Percentiles rank a stretch among this genome's conserved stretches.
These are phyloP conservation scores for Corythornis leucogaster DNA, from an alignment of 2,797 vertebrate species.

Conservation along the genomic window DNA sequence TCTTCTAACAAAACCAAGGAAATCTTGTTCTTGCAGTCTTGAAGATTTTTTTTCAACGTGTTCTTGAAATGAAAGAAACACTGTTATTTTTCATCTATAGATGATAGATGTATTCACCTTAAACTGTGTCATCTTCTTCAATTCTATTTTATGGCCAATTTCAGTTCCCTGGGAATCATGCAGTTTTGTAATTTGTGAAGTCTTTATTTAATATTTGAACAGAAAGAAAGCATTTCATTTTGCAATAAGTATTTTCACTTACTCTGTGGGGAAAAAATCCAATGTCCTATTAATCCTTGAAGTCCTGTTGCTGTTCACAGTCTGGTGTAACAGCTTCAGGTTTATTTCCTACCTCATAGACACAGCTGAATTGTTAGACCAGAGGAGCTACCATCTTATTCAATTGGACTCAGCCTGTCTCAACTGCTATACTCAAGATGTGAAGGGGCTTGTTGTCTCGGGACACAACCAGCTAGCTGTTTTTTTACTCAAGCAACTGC, in stretches of 20 bases:
- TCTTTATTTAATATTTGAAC: background rate
- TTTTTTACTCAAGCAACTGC: background rate
- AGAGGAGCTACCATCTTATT: background rate
- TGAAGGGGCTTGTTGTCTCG: background rate
- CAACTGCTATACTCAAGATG: background rate
- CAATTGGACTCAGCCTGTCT: background rate
- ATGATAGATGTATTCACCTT: background rate
- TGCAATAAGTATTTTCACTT: background rate
- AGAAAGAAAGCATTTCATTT: background rate
- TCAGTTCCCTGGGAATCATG: background rate
- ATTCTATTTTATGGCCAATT: background rate
- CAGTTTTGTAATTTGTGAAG: background rate
- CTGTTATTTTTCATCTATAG: background rate
- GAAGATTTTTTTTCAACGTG: background rate
- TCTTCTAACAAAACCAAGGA: background rate
- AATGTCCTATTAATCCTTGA: background rate
- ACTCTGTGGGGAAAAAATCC: background rate
- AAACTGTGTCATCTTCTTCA: background rate
- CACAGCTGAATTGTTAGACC: background rate
- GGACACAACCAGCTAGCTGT: background rate
- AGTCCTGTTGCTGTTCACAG: background rate
- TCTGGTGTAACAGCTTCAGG: background rate
- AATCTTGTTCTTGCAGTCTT: background rate
- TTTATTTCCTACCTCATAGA: background rate
- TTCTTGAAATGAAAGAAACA: background rate